Conservation (phyloP, 2,113 vertebrate species). For the Phalacrocorax carbo region DNA sequence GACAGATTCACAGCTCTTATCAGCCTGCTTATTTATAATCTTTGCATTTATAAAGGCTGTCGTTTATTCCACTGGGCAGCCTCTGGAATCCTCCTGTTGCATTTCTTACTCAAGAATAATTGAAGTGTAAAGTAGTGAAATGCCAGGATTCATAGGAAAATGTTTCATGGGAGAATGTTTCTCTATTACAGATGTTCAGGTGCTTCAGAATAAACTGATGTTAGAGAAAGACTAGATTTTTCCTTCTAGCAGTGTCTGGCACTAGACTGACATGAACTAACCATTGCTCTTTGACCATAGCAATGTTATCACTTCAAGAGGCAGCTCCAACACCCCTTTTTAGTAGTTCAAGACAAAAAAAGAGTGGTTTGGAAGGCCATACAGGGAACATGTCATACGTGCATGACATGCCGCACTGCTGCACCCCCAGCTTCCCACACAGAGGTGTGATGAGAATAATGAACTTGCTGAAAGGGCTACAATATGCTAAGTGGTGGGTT, state of each 20-base stretch:
- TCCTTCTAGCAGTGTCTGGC: neutral
- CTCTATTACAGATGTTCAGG: conserved; percentile 65
- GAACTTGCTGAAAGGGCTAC: neutral
- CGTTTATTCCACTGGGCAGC: conserved; percentile 59
- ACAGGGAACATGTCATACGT: neutral
- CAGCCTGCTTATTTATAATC: conserved; percentile 19
- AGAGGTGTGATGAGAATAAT: neutral
- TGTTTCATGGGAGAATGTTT: neutral
- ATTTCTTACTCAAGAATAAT: conserved; percentile 52
- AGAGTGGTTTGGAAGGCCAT: neutral
- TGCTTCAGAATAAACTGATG: neutral
- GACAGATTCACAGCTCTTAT: conserved; percentile 31
- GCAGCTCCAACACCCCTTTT: neutral
- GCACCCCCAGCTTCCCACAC: neutral
- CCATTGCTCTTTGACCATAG: neutral
- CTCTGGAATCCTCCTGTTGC: conserved; percentile 52
- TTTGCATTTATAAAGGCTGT: conserved; percentile 49
- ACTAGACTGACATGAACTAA: neutral
- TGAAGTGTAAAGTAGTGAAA: conserved; percentile 52
- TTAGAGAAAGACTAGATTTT: neutral
- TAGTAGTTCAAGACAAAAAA: neutral
- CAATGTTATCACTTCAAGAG: neutral
- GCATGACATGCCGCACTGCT: neutral
- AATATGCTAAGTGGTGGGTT: neutral
- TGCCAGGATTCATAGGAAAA: conserved; percentile 59